Base-by-base conservation (phyloP, 1,140 invertebrate genomes). In the Proctacanthus coquilletti region DNA sequence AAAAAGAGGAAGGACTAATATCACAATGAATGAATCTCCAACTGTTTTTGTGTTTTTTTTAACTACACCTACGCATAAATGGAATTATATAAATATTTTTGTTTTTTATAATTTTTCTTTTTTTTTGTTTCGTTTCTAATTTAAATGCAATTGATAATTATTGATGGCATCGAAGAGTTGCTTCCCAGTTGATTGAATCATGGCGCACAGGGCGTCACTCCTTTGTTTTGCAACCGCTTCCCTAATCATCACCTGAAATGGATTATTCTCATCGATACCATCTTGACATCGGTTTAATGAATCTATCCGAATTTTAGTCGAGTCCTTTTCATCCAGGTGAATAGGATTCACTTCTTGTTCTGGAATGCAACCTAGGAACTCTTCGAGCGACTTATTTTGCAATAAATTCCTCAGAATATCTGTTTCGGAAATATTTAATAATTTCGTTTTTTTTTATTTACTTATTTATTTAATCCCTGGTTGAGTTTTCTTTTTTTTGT, bases 171-270 rank as follows among this genome's bases (percentile, higher is more conserved):
- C 55, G 6, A 58, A 58, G 18, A 58, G 31, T 39, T 58, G 55
- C n/a, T 50, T 57, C 18, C 55, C 55, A 17, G 55, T 58, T 11
- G 55, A 56, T 40, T 58, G 53, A 17, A 58, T 56, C 55, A 58
- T 58, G 3, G 55, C 53, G 20, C 51, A 43, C 21, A 58, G 27
- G 8, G 55, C 55, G 17, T 58, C 52, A 38, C 55, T 58, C 3
- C 55, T 50, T 30, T 58, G 55, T 27, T 58, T 58, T 21, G 55
- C 53, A 18, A 58, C 55, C 1, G 55, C 55, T 35, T 58, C 56
- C 14, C 55, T 51, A 20, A 58, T 21, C 3, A 48, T 53, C 3
- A 58, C 18, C 42, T 58, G 52, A 21, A 58, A 58, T 1, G 56
- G 51, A 45, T 58, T 58, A n/a, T 52, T 47, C 36, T 58, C 55